Conservation (phyloP, 2,113 vertebrate genomes). For the Dromaius novaehollandiae region DNA sequence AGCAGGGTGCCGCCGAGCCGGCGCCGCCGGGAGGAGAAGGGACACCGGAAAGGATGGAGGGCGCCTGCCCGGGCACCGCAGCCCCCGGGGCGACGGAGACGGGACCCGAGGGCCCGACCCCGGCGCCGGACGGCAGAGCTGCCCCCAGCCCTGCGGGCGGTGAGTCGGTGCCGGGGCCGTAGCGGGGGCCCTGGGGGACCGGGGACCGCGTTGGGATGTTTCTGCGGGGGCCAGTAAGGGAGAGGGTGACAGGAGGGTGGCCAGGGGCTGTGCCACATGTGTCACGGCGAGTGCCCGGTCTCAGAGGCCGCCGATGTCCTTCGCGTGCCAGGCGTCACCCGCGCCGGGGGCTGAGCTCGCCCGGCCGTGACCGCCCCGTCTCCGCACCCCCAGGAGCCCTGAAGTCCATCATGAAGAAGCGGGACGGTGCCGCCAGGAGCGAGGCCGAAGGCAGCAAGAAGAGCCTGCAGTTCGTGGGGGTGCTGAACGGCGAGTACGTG, state of each 20-base stretch:
- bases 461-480: conserved; percentile 94
- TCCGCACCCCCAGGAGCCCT: conserved; percentile 77
- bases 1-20: background rate
- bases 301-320: background rate
- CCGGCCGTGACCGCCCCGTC: background rate
- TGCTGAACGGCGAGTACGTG: conserved; percentile 95
- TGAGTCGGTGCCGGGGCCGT: background rate
- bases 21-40: background rate
- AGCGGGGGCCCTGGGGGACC: too few species aligned
- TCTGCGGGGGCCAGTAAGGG: background rate
- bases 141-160: background rate
- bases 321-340: fast-evolving
- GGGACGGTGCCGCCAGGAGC: conserved; percentile 74
- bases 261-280: background rate
- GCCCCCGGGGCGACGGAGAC: background rate
- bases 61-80: background rate
- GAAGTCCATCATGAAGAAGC: conserved; percentile 98
- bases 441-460: conserved; percentile 83
- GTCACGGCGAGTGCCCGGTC: background rate
- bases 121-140: background rate
- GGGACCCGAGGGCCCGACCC: background rate
- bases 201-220: background rate
- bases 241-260: background rate
- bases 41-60: fast-evolving
- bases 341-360: background rate